Evolutionary conservation across 2,888 invertebrate genomes (phyloP).

Genomic region (Plebejus anna): DNA sequence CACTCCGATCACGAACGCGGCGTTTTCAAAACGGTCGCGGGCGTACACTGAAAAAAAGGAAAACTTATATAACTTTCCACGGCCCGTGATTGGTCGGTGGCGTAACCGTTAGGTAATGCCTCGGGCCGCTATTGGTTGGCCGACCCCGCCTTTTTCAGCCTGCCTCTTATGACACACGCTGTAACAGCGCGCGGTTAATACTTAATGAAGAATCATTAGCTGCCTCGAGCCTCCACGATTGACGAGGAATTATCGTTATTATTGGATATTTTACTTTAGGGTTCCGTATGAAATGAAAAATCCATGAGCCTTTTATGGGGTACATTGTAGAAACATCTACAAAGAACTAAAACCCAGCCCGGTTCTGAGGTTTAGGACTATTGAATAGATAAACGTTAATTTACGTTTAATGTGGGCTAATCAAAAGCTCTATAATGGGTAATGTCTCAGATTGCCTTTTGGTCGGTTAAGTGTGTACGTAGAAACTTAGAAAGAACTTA

Average conservation of each 20-base stretch:
- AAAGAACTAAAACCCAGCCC: too few species aligned
- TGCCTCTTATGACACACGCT: slow-evolving; percentile 41
- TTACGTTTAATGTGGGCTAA: too few species aligned
- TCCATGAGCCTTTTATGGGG: not conserved
- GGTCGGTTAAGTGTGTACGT: too few species aligned
- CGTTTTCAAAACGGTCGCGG: slow-evolving; percentile 24
- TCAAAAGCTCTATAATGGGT: too few species aligned
- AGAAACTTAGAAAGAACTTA: too few species aligned
- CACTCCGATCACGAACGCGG: slow-evolving; percentile 30
- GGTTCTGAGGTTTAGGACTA: too few species aligned
- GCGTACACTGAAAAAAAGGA: slow-evolving; percentile 30
- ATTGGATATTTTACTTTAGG: not conserved
- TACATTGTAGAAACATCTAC: too few species aligned
- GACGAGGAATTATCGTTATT: slow-evolving; percentile 29
- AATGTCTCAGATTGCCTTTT: too few species aligned
- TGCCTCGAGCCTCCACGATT: slow-evolving; percentile 37
- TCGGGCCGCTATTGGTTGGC: slow-evolving; percentile 54
- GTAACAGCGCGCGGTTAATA: slow-evolving; percentile 61
- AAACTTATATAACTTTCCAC: slow-evolving; percentile 49
- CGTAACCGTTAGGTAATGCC: slow-evolving; percentile 56
- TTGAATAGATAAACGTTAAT: too few species aligned
- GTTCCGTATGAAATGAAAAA: not conserved
- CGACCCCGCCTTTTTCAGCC: slow-evolving; percentile 60
- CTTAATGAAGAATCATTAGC: slow-evolving; percentile 67
- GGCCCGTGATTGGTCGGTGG: slow-evolving; percentile 50